Conservation (phyloP, 2,888 invertebrate species). For the Caenorhabditis sp. region DNA sequence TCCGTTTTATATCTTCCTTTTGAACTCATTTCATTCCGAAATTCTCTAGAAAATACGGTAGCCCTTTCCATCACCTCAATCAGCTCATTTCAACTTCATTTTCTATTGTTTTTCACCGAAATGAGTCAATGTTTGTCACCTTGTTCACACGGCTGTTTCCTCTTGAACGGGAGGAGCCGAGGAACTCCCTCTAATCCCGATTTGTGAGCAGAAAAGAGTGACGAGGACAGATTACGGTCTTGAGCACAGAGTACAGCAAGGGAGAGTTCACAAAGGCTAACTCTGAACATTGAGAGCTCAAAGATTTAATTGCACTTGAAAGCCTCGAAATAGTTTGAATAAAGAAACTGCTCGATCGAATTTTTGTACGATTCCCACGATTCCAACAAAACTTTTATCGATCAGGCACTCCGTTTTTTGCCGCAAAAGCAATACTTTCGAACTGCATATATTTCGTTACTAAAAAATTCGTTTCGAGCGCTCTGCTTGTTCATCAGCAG, state of each 20-base stretch:
- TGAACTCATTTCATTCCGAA: not conserved
- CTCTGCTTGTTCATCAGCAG: too few relatives aligned
- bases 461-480: too few relatives aligned
- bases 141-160: slow-evolving; percentile 19
- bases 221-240: slow-evolving; percentile 20
- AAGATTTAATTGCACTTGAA: not conserved
- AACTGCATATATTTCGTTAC: too few relatives aligned
- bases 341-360: too few relatives aligned
- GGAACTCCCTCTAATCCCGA: slow-evolving; percentile 26
- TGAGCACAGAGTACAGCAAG: slow-evolving; percentile 21
- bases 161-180: not conserved
- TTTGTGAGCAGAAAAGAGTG: slow-evolving; percentile 33
- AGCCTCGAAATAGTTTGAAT: too few relatives aligned
- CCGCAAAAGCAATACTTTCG: too few relatives aligned
- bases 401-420: too few relatives aligned
- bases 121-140: slow-evolving; percentile 41
- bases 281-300: not conserved
- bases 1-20: not conserved
- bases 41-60: not conserved
- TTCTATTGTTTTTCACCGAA: slow-evolving; percentile 8
- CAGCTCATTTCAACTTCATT: too few relatives aligned
- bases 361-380: too few relatives aligned
- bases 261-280: too few relatives aligned
- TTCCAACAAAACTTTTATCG: too few relatives aligned
- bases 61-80: too few relatives aligned